These are phyloP conservation scores for Asarcornis scutulata DNA, from an alignment of 2,113 vertebrate species.

Conservation along the genomic window DNA sequence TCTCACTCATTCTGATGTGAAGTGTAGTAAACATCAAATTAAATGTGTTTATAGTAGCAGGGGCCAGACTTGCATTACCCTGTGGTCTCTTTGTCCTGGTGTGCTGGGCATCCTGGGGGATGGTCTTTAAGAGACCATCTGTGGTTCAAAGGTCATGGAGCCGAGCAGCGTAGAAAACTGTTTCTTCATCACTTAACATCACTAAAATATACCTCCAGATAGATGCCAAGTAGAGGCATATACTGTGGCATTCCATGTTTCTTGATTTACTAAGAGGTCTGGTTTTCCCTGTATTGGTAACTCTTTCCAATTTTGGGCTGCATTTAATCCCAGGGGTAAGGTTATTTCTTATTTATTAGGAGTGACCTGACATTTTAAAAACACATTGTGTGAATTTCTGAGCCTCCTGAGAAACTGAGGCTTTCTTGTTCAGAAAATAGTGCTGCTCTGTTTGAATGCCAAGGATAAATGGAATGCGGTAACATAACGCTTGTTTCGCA, in stretches of 20 bases:
- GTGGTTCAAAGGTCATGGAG: no score
- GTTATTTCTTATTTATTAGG: not conserved
- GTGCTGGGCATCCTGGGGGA: not conserved
- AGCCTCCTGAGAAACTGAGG: not conserved
- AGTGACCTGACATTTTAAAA: not conserved
- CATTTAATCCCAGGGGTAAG: not conserved
- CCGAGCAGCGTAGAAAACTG: no score
- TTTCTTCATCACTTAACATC: not conserved
- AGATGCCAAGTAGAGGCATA: rapidly evolving
- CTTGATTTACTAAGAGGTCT: not conserved
- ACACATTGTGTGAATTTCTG: not conserved
- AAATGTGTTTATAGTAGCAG: not conserved
- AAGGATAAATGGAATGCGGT: not conserved
- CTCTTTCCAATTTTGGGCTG: not conserved
- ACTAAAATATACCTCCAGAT: not conserved
- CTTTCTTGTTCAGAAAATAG: not conserved
- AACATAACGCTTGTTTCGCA: not conserved
- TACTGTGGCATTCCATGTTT: not conserved
- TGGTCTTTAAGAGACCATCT: not conserved
- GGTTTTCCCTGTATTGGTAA: not conserved
- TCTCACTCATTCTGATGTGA: not conserved
- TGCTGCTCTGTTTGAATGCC: not conserved
- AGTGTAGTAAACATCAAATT: no score
- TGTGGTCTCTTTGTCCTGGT: no score
- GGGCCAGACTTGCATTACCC: no score